Evolutionary conservation across 1,140 invertebrate genomes (phyloP).

Genomic region (Meloidogyne floridensis): DNA sequence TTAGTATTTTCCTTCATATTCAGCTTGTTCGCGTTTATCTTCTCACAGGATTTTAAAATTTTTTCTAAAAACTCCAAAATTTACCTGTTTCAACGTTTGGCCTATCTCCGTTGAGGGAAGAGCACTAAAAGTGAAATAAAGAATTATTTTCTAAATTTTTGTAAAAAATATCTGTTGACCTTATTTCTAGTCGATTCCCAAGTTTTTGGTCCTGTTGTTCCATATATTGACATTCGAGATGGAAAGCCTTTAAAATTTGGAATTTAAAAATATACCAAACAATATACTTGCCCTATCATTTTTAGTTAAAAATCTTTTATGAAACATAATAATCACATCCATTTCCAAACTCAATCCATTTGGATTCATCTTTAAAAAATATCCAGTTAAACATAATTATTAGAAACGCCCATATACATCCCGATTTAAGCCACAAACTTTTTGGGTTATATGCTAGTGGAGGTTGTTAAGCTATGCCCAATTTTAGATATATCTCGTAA

Average conservation of each 20-base stretch:
- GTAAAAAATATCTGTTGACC: conserved; percentile 12
- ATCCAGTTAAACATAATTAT: neutral
- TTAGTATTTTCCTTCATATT: no score
- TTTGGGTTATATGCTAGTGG: no score
- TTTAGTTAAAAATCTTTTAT: conserved; percentile 41
- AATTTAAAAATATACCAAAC: neutral
- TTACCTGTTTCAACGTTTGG: conserved; percentile 12
- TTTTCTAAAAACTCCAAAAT: neutral
- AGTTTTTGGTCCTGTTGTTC: conserved; percentile 34
- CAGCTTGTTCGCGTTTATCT: no score
- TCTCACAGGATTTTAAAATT: no score
- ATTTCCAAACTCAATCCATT: conserved; percentile 48
- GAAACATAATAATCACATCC: conserved; percentile 48
- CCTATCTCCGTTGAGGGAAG: conserved; percentile 37
- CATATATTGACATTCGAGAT: conserved; percentile 49
- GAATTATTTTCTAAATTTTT: neutral
- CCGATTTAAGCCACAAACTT: no score
- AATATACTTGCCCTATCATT: conserved; percentile 35
- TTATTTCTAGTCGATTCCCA: conserved; percentile 44
- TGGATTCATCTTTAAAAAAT: conserved; percentile 32
- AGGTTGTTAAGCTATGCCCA: no score
- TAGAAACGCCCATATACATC: no score
- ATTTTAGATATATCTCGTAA: no score
- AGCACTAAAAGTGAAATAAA: conserved; percentile 17
- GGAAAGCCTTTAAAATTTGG: conserved; percentile 31